A percentile compares a stretch with the other conserved stretches of the same genome.
phyloP scores from a whole-genome alignment of 1,140 invertebrate genomes.

The Drosophila kikkawai region DNA sequence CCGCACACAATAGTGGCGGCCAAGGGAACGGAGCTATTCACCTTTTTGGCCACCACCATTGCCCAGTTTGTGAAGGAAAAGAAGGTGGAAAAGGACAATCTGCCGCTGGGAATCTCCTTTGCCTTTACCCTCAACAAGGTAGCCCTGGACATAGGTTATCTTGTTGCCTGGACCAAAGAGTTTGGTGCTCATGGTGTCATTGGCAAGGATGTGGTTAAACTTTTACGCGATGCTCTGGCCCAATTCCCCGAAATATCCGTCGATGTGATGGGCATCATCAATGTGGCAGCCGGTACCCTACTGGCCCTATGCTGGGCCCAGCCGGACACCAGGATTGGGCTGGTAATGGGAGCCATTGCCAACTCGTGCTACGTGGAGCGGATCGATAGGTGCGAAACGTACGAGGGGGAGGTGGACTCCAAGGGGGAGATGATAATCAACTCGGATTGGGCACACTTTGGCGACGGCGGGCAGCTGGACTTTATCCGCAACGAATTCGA shows the following conservation, averaged over 20 bases:
- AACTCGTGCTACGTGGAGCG: conserved; percentile 99
- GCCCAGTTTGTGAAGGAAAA: conserved; percentile 95
- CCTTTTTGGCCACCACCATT: conserved; percentile 98
- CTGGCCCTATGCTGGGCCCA: conserved; percentile 82
- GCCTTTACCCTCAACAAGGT: conserved; percentile 97
- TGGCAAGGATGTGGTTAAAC: conserved; percentile 93
- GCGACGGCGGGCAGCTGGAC: conserved; percentile 94
- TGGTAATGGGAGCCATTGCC: conserved; percentile 93
- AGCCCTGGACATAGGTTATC: conserved; percentile 93
- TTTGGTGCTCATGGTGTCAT: conserved; percentile 61
- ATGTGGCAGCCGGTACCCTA: conserved; percentile 98
- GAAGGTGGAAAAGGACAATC: conserved; percentile 88
- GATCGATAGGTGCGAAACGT: conserved; percentile 84
- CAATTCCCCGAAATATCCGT: conserved; percentile 87
- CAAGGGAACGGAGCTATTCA: conserved; percentile 94
- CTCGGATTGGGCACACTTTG: conserved; percentile 98
- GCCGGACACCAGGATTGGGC: conserved; percentile 78
- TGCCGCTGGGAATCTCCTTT: conserved; percentile 96
- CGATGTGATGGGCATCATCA: conserved; percentile 96
- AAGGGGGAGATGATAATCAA: conserved; percentile 92
- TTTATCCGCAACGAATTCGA: conserved; percentile 96
- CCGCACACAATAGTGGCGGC: conserved; percentile 97
- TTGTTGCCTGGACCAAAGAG: conserved; percentile 94
- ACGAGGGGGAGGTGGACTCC: conserved; percentile 84
- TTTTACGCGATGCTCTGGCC: conserved; percentile 91